phyloP scores from a whole-genome alignment of 2,797 vertebrate genomes.

The Myioborus miniatus region DNA sequence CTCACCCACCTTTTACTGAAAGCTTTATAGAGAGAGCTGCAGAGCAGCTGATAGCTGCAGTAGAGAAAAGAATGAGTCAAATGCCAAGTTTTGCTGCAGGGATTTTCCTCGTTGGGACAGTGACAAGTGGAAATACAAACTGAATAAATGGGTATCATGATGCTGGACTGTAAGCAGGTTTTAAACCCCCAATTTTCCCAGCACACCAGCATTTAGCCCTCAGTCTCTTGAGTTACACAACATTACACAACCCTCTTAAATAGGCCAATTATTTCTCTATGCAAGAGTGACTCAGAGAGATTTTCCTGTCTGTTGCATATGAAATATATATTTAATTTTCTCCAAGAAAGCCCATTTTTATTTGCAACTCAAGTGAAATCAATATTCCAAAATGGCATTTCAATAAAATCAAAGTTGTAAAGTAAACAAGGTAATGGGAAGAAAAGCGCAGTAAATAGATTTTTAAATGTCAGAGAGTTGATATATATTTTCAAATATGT shows the following conservation, averaged over 20 bases:
- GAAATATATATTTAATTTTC: conserved; percentile 18
- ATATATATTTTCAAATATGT: neutral
- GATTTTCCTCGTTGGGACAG: fast-evolving
- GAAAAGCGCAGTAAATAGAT: neutral
- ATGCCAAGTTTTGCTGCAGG: neutral
- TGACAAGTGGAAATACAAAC: neutral
- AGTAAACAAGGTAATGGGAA: conserved; percentile 17
- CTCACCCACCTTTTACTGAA: neutral
- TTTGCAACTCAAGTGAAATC: neutral
- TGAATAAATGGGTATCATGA: neutral
- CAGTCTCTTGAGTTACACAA: neutral
- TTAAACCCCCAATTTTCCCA: neutral
- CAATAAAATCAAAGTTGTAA: conserved; percentile 12
- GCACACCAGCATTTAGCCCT: neutral
- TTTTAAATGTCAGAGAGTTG: neutral
- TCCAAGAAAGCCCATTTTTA: neutral
- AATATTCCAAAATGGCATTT: conserved; percentile 33
- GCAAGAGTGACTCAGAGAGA: neutral
- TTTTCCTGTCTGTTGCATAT: neutral
- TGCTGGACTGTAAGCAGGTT: neutral
- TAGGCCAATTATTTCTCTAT: neutral
- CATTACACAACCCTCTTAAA: neutral
- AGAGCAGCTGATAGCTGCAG: neutral
- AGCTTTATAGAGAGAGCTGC: neutral
- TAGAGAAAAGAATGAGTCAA: neutral